These are phyloP conservation scores for Cheilosia vernalis DNA, from an alignment of 2,888 invertebrate genomes.

Conservation along the genomic window DNA sequence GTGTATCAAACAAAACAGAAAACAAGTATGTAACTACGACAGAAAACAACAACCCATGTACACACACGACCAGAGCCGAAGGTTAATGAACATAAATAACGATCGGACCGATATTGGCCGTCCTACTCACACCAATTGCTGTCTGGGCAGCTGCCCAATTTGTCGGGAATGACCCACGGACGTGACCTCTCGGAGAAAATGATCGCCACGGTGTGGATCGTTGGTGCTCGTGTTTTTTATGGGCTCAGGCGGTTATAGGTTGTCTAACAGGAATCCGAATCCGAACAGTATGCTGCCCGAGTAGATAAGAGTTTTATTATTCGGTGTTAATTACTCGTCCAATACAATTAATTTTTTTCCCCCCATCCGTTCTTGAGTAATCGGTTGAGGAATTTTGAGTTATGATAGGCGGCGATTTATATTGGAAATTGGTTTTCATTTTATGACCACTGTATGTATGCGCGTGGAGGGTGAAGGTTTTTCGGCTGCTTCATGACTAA, in stretches of 20 bases:
- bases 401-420: constrained; percentile 35
- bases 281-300: background rate
- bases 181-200: constrained; percentile 47
- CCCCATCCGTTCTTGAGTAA: constrained; percentile 33
- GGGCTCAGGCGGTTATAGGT: constrained; percentile 18
- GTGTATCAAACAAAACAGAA: constrained; percentile 54
- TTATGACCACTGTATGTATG: constrained; percentile 30
- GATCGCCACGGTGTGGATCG: constrained; percentile 30
- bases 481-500: constrained; percentile 27
- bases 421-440: constrained; percentile 57
- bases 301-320: constrained; percentile 63
- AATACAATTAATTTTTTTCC: constrained; percentile 18
- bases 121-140: constrained; percentile 43
- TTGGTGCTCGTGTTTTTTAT: constrained; percentile 37
- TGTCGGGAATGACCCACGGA: constrained; percentile 53
- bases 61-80: constrained; percentile 42
- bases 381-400: constrained; percentile 60
- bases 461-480: constrained; percentile 28
- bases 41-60: constrained; percentile 1
- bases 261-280: constrained; percentile 64
- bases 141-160: constrained; percentile 49
- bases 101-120: constrained; percentile 50
- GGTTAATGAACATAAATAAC: constrained; percentile 74
- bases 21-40: constrained; percentile 42
- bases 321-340: constrained; percentile 59